Conservation (phyloP, 2,797 vertebrate species). For the Acomys russatus region DNA sequence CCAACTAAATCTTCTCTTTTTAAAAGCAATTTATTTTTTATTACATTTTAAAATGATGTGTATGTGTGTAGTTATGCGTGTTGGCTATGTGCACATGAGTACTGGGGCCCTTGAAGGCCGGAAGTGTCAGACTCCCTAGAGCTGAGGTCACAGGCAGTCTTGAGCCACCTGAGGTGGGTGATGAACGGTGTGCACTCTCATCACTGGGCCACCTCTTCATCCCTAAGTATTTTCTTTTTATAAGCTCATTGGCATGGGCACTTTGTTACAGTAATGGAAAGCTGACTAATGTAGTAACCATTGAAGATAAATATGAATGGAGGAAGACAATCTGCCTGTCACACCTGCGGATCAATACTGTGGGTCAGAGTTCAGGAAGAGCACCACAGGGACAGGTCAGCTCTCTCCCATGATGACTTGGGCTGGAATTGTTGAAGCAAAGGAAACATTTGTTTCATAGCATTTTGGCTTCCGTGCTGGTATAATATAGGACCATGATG, state of each 20-base stretch:
- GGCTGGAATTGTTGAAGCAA: neutral
- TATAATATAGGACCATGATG: accelerated
- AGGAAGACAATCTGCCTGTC: neutral
- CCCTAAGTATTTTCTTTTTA: neutral
- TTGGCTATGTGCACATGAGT: neutral
- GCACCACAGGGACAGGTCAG: neutral
- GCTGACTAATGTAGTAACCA: neutral
- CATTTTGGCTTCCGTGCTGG: neutral
- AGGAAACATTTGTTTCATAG: neutral
- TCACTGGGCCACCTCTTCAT: neutral
- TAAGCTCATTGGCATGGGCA: neutral
- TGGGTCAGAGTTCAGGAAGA: neutral
- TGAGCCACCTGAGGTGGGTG: neutral
- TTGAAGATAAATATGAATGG: neutral
- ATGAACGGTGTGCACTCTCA: neutral
- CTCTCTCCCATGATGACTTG: neutral
- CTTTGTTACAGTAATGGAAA: neutral
- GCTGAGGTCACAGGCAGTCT: neutral
- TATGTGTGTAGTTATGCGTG: neutral
- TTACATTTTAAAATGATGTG: neutral
- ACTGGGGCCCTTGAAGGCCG: neutral
- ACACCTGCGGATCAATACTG: too few relatives aligned
- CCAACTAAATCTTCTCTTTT: neutral
- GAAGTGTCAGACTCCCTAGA: neutral
- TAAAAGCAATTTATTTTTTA: neutral